Evolutionary conservation across 2,113 vertebrate species (phyloP).

Genomic region (Cyphomyrus discorhynchus): DNA sequence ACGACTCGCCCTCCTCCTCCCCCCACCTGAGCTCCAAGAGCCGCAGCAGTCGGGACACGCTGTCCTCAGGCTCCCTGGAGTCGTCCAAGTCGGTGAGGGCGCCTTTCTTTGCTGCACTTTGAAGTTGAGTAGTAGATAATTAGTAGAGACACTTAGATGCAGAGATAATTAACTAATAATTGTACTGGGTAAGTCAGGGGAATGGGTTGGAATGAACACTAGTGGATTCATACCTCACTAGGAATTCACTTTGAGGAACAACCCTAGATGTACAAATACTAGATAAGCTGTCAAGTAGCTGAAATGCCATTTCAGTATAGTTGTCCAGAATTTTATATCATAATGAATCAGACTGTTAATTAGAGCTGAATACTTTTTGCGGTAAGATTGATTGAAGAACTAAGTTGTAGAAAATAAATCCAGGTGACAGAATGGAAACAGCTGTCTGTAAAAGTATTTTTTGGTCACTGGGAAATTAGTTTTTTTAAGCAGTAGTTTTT

Average conservation of each 20-base stretch:
- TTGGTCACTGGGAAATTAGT: not conserved
- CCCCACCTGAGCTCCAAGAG: conserved; percentile 89
- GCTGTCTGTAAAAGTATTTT: not conserved
- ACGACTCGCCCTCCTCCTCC: conserved; percentile 90
- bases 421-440: not conserved
- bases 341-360: not conserved
- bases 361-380: not conserved
- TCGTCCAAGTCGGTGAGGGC: conserved; percentile 77
- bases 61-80: conserved; percentile 78
- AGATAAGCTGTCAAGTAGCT: not conserved
- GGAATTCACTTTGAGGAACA: not conserved
- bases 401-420: not conserved
- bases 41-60: conserved; percentile 76
- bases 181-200: not conserved
- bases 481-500: not conserved
- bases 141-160: not conserved
- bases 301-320: not conserved
- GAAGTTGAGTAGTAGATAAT: not conserved
- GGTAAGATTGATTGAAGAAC: not conserved
- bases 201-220: not conserved
- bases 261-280: not conserved
- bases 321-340: not conserved
- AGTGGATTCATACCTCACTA: not conserved
- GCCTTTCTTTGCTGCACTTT: not conserved
- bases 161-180: conserved; percentile 1